A percentile compares a stretch with the other conserved stretches of the same genome.
Evolutionary conservation across 2,888 invertebrate species (phyloP).

Genomic region (Conistra vaccinii): DNA sequence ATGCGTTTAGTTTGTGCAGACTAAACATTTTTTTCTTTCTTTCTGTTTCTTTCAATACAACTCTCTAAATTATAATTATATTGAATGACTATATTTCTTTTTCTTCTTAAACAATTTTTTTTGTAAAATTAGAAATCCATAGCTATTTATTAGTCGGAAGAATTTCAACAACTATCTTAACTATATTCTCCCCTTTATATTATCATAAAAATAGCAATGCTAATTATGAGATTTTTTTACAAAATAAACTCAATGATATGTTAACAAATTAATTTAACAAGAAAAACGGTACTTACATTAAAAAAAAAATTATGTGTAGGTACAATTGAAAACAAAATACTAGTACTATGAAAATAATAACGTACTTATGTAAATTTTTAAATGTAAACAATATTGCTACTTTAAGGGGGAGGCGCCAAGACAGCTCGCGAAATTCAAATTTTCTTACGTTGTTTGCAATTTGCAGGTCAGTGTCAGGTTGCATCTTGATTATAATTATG

Average conservation of each 20-base stretch:
- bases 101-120: too few species aligned
- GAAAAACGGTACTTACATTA: too few species aligned
- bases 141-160: neutral
- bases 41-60: too few species aligned
- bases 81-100: too few species aligned
- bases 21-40: too few species aligned
- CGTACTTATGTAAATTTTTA: neutral
- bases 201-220: slow-evolving; percentile 36
- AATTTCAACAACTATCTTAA: neutral
- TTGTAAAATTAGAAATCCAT: neutral
- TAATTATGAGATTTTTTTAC: slow-evolving; percentile 1
- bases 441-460: too few species aligned
- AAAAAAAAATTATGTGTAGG: neutral
- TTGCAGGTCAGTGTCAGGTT: too few species aligned
- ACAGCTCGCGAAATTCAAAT: too few species aligned
- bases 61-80: too few species aligned
- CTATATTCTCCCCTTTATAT: neutral
- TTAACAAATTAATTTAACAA: neutral
- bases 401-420: too few species aligned
- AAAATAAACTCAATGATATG: slow-evolving; percentile 5
- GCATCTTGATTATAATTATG: too few species aligned
- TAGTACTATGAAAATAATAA: slow-evolving; percentile 7
- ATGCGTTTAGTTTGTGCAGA: too few species aligned
- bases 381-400: slow-evolving; percentile 27
- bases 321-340: neutral